These are phyloP conservation scores for Cosmopolites sordidus DNA, from an alignment of 2,888 invertebrate genomes.

Conservation along the genomic window DNA sequence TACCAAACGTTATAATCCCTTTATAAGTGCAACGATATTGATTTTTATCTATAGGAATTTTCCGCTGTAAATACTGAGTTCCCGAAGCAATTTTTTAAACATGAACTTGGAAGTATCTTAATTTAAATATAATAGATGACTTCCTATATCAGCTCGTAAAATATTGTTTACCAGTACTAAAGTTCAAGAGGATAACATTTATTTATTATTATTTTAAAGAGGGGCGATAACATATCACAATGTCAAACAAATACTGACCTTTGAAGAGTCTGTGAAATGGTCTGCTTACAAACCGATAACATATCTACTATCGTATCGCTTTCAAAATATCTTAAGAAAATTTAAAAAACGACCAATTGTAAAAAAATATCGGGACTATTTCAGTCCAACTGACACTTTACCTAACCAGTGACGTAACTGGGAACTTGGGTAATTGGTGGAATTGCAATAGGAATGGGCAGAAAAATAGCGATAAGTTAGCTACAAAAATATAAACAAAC, in stretches of 20 bases:
- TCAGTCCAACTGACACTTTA: background rate
- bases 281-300: slow-evolving; percentile 43
- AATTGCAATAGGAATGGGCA: background rate
- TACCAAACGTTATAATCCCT: too few relatives aligned
- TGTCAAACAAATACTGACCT: slow-evolving; percentile 39
- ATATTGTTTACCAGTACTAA: too few relatives aligned
- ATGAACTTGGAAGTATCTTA: too few relatives aligned
- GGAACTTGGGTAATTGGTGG: background rate
- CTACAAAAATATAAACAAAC: too few relatives aligned
- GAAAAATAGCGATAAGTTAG: background rate
- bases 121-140: too few relatives aligned
- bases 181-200: background rate
- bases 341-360: background rate
- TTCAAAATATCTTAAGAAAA: too few relatives aligned
- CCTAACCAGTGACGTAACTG: slow-evolving; percentile 1
- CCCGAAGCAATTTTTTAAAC: too few relatives aligned
- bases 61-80: too few relatives aligned
- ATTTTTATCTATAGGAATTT: too few relatives aligned
- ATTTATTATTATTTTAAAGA: background rate
- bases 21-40: too few relatives aligned
- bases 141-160: too few relatives aligned
- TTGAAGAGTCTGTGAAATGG: slow-evolving; percentile 38
- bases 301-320: slow-evolving; percentile 25
- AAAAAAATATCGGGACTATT: background rate
- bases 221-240: slow-evolving; percentile 1